phyloP scores from a whole-genome alignment of 2,797 vertebrate species.

The Sebastes itinus region DNA sequence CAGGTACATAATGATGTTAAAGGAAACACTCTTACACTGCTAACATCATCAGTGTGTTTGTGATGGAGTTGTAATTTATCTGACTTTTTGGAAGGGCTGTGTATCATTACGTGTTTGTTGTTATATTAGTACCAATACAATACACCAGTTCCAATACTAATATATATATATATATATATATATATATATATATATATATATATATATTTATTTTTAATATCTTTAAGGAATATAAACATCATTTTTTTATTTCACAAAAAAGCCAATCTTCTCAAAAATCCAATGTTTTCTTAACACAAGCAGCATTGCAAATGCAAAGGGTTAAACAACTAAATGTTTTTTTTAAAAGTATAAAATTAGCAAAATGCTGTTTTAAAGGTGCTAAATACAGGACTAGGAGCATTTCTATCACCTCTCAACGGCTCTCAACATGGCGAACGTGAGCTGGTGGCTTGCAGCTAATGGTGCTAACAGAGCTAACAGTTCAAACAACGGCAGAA shows the following conservation, averaged over 20 bases:
- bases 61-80: neutral
- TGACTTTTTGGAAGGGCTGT: neutral
- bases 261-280: neutral
- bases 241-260: neutral
- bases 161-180: too few species aligned
- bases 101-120: neutral
- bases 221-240: neutral
- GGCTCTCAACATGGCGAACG: too few species aligned
- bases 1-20: constrained; percentile 83
- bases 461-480: too few species aligned
- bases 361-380: too few species aligned
- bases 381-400: too few species aligned
- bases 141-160: neutral
- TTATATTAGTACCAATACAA: neutral
- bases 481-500: too few species aligned
- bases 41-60: neutral
- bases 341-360: too few species aligned
- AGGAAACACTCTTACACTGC: neutral
- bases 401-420: too few species aligned
- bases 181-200: too few species aligned
- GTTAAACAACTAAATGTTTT: neutral
- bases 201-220: neutral
- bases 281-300: neutral
- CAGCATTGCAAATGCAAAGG: neutral
- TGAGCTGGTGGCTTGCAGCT: too few species aligned